These are phyloP conservation scores for Pachypsylla venusta DNA, from an alignment of 1,140 invertebrate genomes.

Conservation along the genomic window DNA sequence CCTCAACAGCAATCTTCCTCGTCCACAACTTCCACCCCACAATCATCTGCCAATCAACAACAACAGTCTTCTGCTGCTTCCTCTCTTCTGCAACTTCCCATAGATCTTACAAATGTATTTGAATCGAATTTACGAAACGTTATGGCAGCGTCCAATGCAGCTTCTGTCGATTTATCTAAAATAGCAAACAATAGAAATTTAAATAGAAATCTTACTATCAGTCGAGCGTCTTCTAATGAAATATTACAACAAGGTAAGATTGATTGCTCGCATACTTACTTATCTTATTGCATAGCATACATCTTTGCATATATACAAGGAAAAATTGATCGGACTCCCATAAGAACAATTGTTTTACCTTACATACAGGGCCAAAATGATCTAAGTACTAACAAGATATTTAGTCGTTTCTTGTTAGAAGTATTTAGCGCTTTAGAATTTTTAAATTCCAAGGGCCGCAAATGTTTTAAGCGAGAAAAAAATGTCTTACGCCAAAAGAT, in stretches of 20 bases:
- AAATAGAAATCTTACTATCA: background rate
- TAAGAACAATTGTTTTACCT: no score
- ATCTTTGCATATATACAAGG: no score
- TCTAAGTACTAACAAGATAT: no score
- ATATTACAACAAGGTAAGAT: constrained; percentile 6
- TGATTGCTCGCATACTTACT: no score
- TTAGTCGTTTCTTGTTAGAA: no score
- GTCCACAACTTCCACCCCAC: background rate
- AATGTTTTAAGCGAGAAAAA: no score
- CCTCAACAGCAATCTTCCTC: background rate
- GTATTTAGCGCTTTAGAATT: no score
- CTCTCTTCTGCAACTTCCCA: constrained; percentile 5
- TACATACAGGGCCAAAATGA: no score
- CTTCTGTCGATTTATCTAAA: constrained; percentile 30
- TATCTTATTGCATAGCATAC: no score
- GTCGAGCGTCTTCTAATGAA: background rate
- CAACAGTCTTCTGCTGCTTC: background rate
- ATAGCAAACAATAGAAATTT: background rate
- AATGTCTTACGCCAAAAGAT: no score
- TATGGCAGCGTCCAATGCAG: constrained; percentile 2
- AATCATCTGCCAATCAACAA: constrained; percentile 7
- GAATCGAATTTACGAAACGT: constrained; percentile 7
- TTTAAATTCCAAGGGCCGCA: no score
- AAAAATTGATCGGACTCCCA: no score
- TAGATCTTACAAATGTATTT: constrained; percentile 15